These are phyloP conservation scores for Petrolisthes cinctipes DNA, from an alignment of 2,888 invertebrate genomes.

Conservation along the genomic window DNA sequence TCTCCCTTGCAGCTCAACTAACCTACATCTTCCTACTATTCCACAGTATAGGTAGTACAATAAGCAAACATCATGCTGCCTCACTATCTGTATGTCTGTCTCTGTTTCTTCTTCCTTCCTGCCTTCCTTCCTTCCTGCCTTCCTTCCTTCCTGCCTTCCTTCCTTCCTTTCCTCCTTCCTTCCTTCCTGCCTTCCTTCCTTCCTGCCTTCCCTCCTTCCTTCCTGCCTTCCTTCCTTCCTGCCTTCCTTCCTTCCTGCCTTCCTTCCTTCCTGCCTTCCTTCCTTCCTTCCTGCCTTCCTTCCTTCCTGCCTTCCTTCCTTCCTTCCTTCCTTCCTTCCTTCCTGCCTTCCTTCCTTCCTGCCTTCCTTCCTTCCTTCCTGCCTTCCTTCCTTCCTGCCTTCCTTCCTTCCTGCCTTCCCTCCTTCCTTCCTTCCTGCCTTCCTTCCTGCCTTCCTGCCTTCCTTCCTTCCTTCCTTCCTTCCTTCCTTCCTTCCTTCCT, in stretches of 20 bases:
- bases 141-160: background rate
- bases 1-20: too few relatives aligned
- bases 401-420: background rate
- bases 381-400: background rate
- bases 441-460: background rate
- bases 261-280: background rate
- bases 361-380: background rate
- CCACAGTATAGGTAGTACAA: too few relatives aligned
- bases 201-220: background rate
- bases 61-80: background rate
- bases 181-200: background rate
- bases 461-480: background rate
- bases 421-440: background rate
- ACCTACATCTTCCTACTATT: too few relatives aligned
- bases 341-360: background rate
- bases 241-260: background rate
- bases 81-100: conserved; percentile 10
- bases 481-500: background rate
- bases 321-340: background rate
- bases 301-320: background rate
- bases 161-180: background rate
- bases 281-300: background rate
- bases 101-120: background rate
- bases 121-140: too few relatives aligned
- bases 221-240: background rate